Conservation (phyloP, 2,888 invertebrate genomes). For the Papilio demoleus region DNA sequence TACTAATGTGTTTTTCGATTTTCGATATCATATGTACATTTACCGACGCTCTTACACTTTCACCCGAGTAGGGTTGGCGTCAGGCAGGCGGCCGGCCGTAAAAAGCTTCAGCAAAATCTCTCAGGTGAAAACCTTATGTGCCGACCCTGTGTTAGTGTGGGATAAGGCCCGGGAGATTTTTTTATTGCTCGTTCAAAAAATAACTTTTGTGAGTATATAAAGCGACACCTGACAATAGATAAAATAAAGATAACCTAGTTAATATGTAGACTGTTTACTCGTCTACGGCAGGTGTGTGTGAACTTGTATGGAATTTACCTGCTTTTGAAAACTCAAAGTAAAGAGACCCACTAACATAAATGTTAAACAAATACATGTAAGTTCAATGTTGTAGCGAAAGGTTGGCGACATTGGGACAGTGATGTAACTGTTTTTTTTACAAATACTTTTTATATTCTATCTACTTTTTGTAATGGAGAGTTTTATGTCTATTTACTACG, state of each 20-base stretch:
- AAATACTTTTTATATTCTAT: background rate
- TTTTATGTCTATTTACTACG: background rate
- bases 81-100: too few relatives aligned
- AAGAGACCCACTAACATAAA: conserved; percentile 28
- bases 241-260: conserved; percentile 29
- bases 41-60: too few relatives aligned
- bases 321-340: conserved; percentile 24
- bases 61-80: too few relatives aligned
- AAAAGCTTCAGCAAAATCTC: too few relatives aligned
- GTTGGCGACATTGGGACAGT: conserved; percentile 6
- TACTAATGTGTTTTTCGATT: too few relatives aligned
- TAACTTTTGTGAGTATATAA: background rate
- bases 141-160: too few relatives aligned
- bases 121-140: too few relatives aligned
- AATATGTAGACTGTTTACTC: conserved; percentile 18
- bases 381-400: conserved; percentile 16
- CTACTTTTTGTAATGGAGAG: background rate
- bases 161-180: too few relatives aligned
- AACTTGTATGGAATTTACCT: conserved; percentile 28
- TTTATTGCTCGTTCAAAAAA: background rate
- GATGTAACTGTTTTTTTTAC: conserved; percentile 18
- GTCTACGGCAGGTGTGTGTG: conserved; percentile 27
- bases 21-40: too few relatives aligned
- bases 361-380: conserved; percentile 24
- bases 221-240: conserved; percentile 20